Evolutionary conservation across 2,797 vertebrate species (phyloP).

Genomic region (Enteromius mattozi): DNA sequence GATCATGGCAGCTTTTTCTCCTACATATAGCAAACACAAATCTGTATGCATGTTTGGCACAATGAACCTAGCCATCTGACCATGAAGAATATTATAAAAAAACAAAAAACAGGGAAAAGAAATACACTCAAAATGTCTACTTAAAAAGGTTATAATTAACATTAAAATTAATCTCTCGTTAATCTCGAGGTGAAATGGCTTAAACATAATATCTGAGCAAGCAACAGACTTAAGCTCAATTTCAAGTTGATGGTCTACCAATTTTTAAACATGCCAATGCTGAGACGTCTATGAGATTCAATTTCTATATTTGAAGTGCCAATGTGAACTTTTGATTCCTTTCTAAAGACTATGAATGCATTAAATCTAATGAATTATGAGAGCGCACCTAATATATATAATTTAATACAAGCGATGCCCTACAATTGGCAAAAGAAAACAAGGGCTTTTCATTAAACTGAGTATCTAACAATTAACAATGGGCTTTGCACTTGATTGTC

Average conservation of each 20-base stretch:
- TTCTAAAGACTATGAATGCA: not conserved
- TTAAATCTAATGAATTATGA: not conserved
- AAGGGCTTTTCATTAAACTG: not conserved
- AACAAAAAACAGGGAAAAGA: not conserved
- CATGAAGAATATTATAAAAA: not conserved
- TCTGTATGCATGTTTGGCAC: slow-evolving; percentile 45
- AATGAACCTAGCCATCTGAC: slow-evolving; percentile 8
- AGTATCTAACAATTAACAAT: not conserved
- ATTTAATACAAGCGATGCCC: not conserved
- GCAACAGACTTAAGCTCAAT: not conserved
- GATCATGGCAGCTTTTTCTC: slow-evolving; percentile 4
- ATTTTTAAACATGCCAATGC: not conserved
- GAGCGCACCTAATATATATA: not conserved
- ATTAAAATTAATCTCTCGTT: not conserved
- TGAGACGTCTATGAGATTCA: not conserved
- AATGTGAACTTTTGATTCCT: not conserved
- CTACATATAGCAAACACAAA: slow-evolving; percentile 4
- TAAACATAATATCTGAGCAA: slow-evolving; percentile 15
- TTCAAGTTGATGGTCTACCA: slow-evolving; percentile 4
- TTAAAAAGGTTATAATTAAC: not conserved
- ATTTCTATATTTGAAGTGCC: not conserved
- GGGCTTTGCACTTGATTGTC: not conserved
- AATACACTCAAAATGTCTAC: not conserved
- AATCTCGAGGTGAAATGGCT: slow-evolving; percentile 2
- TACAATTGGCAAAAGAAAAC: not conserved